Base-by-base conservation (phyloP, 2,888 invertebrate genomes). In the Caenorhabditis zanzibari region DNA sequence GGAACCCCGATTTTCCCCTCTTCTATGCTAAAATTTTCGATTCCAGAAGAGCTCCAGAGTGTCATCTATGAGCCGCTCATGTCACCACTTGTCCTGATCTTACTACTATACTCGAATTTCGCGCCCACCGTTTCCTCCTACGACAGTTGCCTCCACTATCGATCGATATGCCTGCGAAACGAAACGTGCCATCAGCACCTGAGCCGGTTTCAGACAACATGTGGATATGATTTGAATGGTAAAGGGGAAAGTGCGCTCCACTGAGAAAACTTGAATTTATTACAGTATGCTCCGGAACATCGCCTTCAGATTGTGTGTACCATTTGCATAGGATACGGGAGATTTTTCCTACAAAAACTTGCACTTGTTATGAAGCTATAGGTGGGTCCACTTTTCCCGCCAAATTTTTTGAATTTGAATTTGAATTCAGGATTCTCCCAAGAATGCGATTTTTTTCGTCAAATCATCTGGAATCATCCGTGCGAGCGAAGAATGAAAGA, bases 291-390 rank as follows among this genome's bases (percentile, higher is more conserved):
- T 52, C 82, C 5, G 81, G 82, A 10, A 38, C 59, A 2, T 86
- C 86, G 4, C 88, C 87, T 9, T 88, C 88, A 0, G 88, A 88
- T 49, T 88, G 88, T 82, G 88, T 88, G 7, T 59, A 79, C 44
- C 58, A 80, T 68, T 44, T 88, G 12, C 49, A 82, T 22, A 22
- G 77, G 56, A 83, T 88, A 49, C 81, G 85, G 6, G 54, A 38
- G 0, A 58, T 19, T 26, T 82, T 87, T 59, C 77, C 77, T 9
- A 77, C 73, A 2, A 52, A 69, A 28, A 79, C 84, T 0, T 87
- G 87, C 24, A 74, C 83, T 28, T 87, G 87, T 66, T 87, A 86
- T 69, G 71, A 84, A 64, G 84, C 85, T 28, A 59, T 86, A 12
- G 87, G 87, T 87, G 35, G 12, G 56, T 72, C 24, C 16, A 41